These are phyloP conservation scores for Cerceris rybyensis DNA, from an alignment of 2,888 invertebrate genomes.

Conservation along the genomic window DNA sequence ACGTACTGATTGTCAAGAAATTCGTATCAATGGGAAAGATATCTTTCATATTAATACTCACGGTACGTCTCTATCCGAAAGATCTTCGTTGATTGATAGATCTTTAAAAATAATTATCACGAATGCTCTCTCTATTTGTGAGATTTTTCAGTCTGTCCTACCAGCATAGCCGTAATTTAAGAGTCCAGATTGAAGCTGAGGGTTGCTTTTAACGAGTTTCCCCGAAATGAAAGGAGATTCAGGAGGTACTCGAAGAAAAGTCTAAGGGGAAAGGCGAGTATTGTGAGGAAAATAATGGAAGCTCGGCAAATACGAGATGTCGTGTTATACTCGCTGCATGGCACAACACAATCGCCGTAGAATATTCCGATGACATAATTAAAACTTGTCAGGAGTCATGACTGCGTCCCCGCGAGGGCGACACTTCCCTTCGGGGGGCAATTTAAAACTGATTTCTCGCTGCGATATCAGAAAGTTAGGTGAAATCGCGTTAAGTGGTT, in stretches of 20 bases:
- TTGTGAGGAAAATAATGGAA: slow-evolving; percentile 8
- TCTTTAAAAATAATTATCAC: no score
- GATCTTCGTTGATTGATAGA: no score
- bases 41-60: no score
- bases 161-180: neutral
- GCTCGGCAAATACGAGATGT: slow-evolving; percentile 1
- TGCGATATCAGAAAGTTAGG: slow-evolving; percentile 67
- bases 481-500: slow-evolving; percentile 72
- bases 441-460: slow-evolving; percentile 62
- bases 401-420: slow-evolving; percentile 14
- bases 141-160: no score
- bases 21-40: no score
- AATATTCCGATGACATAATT: slow-evolving; percentile 44
- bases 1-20: no score
- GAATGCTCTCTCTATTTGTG: neutral
- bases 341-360: slow-evolving; percentile 13
- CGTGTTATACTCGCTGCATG: neutral
- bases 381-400: slow-evolving; percentile 40
- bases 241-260: neutral
- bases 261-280: neutral
- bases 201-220: slow-evolving; percentile 3
- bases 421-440: slow-evolving; percentile 29
- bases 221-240: neutral
- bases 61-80: no score
- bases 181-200: neutral